phyloP scores from a whole-genome alignment of 2,797 vertebrate genomes.

The Xerus rutilus region DNA sequence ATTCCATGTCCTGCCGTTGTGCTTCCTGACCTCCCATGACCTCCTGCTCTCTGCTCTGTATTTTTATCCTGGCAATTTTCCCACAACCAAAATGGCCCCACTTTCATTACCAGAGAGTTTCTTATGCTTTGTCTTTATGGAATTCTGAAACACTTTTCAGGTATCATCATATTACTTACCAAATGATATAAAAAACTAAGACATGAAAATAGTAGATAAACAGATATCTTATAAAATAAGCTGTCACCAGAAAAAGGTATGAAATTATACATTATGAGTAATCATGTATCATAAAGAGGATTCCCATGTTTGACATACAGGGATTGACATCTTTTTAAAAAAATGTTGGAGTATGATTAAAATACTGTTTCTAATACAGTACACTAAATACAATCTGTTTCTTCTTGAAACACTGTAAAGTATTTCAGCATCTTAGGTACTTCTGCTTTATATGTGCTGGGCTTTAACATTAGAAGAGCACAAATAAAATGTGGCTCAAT shows the following conservation, averaged over 20 bases:
- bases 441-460: neutral
- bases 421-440: neutral
- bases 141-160: conserved; percentile 1
- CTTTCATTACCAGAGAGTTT: neutral
- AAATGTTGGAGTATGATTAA: neutral
- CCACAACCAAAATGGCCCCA: neutral
- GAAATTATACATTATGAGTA: neutral
- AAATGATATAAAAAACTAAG: neutral
- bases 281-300: neutral
- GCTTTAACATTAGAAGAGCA: neutral
- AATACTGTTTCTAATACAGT: neutral
- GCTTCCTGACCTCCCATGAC: neutral
- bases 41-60: neutral
- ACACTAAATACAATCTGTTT: neutral
- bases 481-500: neutral
- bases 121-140: neutral
- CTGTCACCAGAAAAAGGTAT: neutral
- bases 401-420: neutral
- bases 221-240: neutral
- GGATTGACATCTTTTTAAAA: neutral
- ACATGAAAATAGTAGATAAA: neutral
- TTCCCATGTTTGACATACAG: neutral
- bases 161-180: neutral
- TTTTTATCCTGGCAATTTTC: neutral
- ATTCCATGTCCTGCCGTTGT: neutral